These are phyloP conservation scores for Uropsilus gracilis DNA, from an alignment of 2,113 vertebrate genomes.

Conservation along the genomic window DNA sequence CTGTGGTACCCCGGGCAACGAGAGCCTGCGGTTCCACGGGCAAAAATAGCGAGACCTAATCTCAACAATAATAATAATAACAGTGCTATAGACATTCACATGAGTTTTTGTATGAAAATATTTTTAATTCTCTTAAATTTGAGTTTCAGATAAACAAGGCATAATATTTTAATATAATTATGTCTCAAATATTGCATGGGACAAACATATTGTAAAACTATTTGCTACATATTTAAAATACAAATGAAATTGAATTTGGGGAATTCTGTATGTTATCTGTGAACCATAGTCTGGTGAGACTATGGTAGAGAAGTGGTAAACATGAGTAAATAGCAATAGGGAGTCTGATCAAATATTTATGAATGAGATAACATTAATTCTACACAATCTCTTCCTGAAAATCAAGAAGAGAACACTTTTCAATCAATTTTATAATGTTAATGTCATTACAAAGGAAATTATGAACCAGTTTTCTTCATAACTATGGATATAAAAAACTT, in stretches of 20 bases:
- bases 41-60: no score
- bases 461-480: not conserved
- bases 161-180: not conserved
- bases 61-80: no score
- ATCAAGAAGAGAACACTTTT: not conserved
- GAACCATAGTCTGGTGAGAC: not conserved
- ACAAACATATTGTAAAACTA: constrained; percentile 21
- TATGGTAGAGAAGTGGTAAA: not conserved
- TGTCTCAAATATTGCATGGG: not conserved
- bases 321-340: not conserved
- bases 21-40: no score
- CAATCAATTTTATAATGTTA: not conserved
- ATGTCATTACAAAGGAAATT: not conserved
- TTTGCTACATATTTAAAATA: not conserved
- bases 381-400: not conserved
- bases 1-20: no score
- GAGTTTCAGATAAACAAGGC: constrained; percentile 17
- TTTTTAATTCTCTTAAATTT: constrained; percentile 25
- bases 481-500: not conserved
- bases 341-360: not conserved
- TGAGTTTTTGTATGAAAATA: not conserved
- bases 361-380: not conserved
- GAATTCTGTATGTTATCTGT: not conserved
- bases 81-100: not conserved
- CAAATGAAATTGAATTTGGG: not conserved